Percentiles rank a stretch among this genome's conserved stretches.
These are phyloP conservation scores for Crypturellus tataupa DNA, from an alignment of 2,797 vertebrate species.

Conservation along the genomic window DNA sequence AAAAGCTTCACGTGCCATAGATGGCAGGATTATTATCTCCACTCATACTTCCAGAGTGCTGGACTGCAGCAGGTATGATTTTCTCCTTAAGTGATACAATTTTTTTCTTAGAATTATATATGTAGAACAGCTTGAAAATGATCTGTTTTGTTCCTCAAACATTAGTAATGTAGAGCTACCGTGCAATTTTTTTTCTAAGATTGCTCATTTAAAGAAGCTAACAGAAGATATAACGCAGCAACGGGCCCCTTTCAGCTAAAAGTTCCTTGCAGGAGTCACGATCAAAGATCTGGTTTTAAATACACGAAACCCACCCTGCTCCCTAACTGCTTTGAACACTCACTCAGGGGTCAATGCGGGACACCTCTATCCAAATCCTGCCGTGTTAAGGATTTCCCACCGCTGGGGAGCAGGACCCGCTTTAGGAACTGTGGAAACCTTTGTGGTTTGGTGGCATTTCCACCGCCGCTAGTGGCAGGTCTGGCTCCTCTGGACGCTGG, in stretches of 20 bases:
- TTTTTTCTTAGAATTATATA: constrained; percentile 34
- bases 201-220: constrained; percentile 61
- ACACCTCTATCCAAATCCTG: background rate
- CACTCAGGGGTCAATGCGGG: constrained; percentile 15
- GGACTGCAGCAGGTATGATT: background rate
- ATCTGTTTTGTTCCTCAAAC: constrained; percentile 30
- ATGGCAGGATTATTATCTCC: background rate
- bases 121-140: constrained; percentile 1
- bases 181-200: constrained; percentile 18
- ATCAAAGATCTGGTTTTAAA: constrained; percentile 40
- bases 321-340: background rate
- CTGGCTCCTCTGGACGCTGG: background rate
- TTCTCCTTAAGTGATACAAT: constrained; percentile 29
- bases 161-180: constrained; percentile 27
- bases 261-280: constrained; percentile 45
- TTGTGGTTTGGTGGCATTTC: background rate
- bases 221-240: constrained; percentile 56
- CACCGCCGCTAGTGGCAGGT: background rate
- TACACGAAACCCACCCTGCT: background rate
- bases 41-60: background rate
- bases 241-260: constrained; percentile 57
- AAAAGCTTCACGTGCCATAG: background rate
- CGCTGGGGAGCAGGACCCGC: fast-evolving
- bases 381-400: background rate
- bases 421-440: background rate